A percentile compares a stretch with the other conserved stretches of the same genome.
Conservation (phyloP, 1,140 invertebrate genomes). For the Andricus grossulariae region DNA sequence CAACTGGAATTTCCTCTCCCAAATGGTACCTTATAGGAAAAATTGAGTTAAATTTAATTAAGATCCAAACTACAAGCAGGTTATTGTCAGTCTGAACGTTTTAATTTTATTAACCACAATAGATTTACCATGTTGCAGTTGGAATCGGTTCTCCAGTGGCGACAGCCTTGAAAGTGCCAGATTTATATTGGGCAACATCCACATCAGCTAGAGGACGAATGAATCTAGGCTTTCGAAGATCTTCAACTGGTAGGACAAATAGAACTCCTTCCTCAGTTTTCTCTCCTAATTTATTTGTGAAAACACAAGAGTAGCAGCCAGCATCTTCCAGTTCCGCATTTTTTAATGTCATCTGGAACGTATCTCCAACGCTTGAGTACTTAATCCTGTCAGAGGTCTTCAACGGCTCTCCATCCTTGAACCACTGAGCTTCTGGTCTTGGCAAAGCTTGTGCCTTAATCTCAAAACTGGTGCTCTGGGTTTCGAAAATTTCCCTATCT, state of each 20-base stretch:
- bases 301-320: constrained; percentile 85
- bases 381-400: constrained; percentile 79
- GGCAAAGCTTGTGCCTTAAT: constrained; percentile 84
- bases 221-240: constrained; percentile 87
- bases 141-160: constrained; percentile 89
- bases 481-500: constrained; percentile 85
- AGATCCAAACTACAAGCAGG: too few relatives aligned
- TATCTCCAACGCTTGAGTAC: constrained; percentile 82
- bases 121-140: constrained; percentile 77
- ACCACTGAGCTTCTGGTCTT: constrained; percentile 87
- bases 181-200: constrained; percentile 82
- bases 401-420: constrained; percentile 82
- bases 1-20: constrained; percentile 70
- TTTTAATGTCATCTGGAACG: constrained; percentile 83
- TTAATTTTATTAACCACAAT: not conserved
- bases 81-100: too few relatives aligned
- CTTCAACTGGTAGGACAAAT: constrained; percentile 82
- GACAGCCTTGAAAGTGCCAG: constrained; percentile 84
- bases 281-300: constrained; percentile 87
- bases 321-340: constrained; percentile 83
- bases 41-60: not conserved
- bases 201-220: constrained; percentile 81
- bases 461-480: constrained; percentile 83
- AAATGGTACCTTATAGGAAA: constrained; percentile 71
- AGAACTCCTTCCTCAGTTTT: constrained; percentile 82